These are phyloP conservation scores for Calyptomena viridis DNA, from an alignment of 2,113 vertebrate genomes.

Conservation along the genomic window DNA sequence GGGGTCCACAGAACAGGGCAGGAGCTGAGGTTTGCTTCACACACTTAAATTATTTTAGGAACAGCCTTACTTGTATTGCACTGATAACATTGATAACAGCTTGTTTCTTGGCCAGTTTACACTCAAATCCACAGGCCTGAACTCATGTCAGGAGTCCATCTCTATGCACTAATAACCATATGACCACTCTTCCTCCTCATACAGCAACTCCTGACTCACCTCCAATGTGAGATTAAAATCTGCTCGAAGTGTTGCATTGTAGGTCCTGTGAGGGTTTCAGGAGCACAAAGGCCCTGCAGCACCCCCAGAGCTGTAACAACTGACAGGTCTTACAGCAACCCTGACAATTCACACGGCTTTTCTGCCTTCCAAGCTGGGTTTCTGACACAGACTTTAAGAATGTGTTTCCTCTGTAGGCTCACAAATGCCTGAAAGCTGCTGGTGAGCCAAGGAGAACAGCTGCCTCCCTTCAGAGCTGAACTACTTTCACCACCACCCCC, in stretches of 20 bases:
- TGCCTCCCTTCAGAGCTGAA: constrained; percentile 21
- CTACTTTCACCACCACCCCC: constrained; percentile 40
- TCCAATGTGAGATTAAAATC: not conserved
- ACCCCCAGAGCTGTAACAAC: not conserved
- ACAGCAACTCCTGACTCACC: not conserved
- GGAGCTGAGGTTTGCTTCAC: not conserved
- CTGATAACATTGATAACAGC: not conserved
- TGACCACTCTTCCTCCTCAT: not conserved
- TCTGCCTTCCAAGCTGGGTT: not conserved
- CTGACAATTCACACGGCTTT: not conserved
- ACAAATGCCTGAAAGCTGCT: not conserved
- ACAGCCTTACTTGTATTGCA: not conserved
- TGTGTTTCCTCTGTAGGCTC: constrained; percentile 41
- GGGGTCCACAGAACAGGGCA: not conserved
- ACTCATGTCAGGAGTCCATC: not conserved
- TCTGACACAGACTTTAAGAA: constrained; percentile 32
- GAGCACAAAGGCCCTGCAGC: not conserved
- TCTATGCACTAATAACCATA: not conserved
- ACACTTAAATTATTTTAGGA: not conserved
- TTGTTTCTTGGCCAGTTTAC: not conserved
- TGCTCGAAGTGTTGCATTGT: not conserved
- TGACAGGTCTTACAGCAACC: not conserved
- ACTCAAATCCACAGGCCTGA: not conserved
- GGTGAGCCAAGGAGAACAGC: constrained; percentile 46
- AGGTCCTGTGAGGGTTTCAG: not conserved